phyloP scores from a whole-genome alignment of 2,113 vertebrate species.

The Symphodus melops region DNA sequence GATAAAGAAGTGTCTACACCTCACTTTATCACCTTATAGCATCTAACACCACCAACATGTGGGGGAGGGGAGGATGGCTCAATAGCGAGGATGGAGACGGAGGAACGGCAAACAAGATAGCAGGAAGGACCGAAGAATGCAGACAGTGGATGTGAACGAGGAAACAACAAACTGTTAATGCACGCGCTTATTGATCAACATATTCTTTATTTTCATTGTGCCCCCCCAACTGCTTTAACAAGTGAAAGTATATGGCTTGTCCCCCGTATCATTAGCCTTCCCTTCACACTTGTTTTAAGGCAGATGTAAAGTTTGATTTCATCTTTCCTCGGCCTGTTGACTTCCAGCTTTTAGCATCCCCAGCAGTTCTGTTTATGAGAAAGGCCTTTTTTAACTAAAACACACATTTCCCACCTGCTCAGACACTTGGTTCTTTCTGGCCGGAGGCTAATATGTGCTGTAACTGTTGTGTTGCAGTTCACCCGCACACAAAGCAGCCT shows the following conservation, averaged over 20 bases:
- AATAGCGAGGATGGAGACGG: conserved; percentile 7
- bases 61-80: conserved; percentile 17
- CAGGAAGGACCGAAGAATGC: background rate
- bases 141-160: background rate
- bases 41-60: conserved; percentile 51
- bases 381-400: conserved; percentile 13
- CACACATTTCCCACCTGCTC: conserved; percentile 20
- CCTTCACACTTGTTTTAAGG: background rate
- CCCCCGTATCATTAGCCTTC: too few species aligned
- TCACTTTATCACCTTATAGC: conserved; percentile 66
- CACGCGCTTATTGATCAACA: too few species aligned
- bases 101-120: background rate
- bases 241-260: too few species aligned
- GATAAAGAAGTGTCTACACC: conserved; percentile 69
- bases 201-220: too few species aligned
- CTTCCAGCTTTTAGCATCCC: conserved; percentile 1
- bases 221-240: too few species aligned
- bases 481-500: background rate
- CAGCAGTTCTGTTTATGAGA: conserved; percentile 1
- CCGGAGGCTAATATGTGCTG: background rate
- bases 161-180: background rate
- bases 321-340: conserved; percentile 1
- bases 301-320: conserved; percentile 4
- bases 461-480: background rate
- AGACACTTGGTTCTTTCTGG: background rate